Evolutionary conservation across 1,140 invertebrate species (phyloP).

Genomic region (Drosophila serrata): DNA sequence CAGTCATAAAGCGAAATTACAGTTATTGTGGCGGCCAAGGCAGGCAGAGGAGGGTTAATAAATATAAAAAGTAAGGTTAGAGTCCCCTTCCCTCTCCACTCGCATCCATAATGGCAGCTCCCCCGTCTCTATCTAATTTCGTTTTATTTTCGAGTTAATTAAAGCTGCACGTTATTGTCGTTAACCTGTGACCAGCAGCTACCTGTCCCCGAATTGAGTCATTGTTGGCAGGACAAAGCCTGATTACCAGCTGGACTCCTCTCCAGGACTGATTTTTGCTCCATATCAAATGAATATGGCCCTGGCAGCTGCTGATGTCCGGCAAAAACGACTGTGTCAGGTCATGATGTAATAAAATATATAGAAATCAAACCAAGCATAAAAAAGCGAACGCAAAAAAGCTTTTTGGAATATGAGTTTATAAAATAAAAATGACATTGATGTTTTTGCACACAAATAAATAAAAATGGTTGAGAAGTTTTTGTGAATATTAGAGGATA

Average conservation of each 20-base stretch:
- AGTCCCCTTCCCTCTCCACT: constrained; percentile 10
- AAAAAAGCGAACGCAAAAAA: constrained; percentile 8
- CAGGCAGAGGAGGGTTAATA: constrained; percentile 75
- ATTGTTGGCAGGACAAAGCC: constrained; percentile 50
- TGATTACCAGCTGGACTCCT: constrained; percentile 36
- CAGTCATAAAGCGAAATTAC: constrained; percentile 84
- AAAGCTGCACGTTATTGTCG: constrained; percentile 72
- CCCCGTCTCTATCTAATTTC: constrained; percentile 51
- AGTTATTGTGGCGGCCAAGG: constrained; percentile 72
- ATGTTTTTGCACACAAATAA: constrained; percentile 13
- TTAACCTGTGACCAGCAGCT: constrained; percentile 55
- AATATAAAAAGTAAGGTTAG: constrained; percentile 79
- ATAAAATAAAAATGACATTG: constrained; percentile 32
- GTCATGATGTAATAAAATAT: constrained; percentile 39
- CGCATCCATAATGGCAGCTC: constrained; percentile 43
- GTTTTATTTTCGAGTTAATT: constrained; percentile 83
- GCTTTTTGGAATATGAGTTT: constrained; percentile 9
- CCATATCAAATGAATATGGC: constrained; percentile 37
- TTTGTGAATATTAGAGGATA: too few species aligned
- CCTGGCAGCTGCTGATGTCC: constrained; percentile 23
- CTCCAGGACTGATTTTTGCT: constrained; percentile 3
- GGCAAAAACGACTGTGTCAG: constrained; percentile 29
- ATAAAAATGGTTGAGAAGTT: neutral
- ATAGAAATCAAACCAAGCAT: constrained; percentile 26
- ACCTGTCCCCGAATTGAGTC: constrained; percentile 44